Evolutionary conservation across 1,140 invertebrate species (phyloP).

Genomic region (Propsilocerus akamusi): DNA sequence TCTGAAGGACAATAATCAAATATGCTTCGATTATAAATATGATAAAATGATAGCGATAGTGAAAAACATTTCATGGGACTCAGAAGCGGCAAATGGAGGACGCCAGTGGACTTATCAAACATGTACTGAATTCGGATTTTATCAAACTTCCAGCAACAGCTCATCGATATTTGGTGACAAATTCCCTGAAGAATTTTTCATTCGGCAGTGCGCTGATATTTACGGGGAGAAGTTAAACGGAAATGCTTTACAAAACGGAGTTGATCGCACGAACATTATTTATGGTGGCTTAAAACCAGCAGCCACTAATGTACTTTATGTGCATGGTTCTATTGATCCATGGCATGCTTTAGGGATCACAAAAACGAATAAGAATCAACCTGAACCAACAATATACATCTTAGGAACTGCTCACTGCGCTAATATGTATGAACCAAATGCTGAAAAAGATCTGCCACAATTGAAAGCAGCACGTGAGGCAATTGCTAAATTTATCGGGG

Average conservation of each 20-base stretch:
- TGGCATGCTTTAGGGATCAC: constrained; percentile 75
- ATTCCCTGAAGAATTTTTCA: constrained; percentile 62
- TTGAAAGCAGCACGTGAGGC: constrained; percentile 39
- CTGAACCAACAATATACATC: constrained; percentile 50
- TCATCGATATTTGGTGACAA: constrained; percentile 56
- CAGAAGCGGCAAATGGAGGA: constrained; percentile 36
- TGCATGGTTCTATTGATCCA: constrained; percentile 82
- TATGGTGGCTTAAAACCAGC: constrained; percentile 60
- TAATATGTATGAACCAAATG: constrained; percentile 54
- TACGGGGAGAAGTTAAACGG: constrained; percentile 44
- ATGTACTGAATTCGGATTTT: constrained; percentile 90
- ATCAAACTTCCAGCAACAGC: constrained; percentile 62
- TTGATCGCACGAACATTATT: constrained; percentile 51
- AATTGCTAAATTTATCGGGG: constrained; percentile 32
- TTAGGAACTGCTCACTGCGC: constrained; percentile 64
- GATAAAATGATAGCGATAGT: constrained; percentile 54
- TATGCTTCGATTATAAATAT: constrained; percentile 72
- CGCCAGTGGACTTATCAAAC: constrained; percentile 91
- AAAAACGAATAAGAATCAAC: constrained; percentile 27
- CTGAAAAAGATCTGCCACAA: constrained; percentile 36
- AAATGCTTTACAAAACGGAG: constrained; percentile 35
- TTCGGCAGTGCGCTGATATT: constrained; percentile 66
- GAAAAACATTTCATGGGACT: constrained; percentile 49
- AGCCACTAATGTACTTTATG: constrained; percentile 59
- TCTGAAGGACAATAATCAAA: constrained; percentile 43